Conservation (phyloP, 2,888 invertebrate species). For the Andrena chrysosceles region DNA sequence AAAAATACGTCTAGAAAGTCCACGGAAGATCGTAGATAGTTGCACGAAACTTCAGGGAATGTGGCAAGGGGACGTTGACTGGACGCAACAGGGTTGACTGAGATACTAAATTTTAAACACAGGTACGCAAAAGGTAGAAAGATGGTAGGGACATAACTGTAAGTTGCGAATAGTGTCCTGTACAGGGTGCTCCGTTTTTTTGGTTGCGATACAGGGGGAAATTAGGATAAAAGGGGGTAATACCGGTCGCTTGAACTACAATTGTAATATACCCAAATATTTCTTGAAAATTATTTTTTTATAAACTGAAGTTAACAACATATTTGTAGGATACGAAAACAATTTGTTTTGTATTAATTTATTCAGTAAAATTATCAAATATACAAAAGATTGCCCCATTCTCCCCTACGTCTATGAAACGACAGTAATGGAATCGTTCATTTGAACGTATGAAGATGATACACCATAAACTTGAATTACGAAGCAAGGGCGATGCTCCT, state of each 20-base stretch:
- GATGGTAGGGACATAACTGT: too few relatives aligned
- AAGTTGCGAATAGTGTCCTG: too few relatives aligned
- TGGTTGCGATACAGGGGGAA: too few relatives aligned
- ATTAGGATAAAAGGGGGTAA: too few relatives aligned
- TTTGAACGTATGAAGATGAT: neutral
- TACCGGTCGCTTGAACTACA: too few relatives aligned
- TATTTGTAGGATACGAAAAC: too few relatives aligned
- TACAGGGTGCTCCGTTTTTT: too few relatives aligned
- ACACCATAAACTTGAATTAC: constrained; percentile 15
- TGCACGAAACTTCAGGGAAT: constrained; percentile 2
- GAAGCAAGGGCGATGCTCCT: neutral
- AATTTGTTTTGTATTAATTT: neutral
- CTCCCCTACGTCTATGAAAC: neutral
- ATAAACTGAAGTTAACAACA: too few relatives aligned
- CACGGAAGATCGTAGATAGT: neutral
- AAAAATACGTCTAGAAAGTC: constrained; percentile 50
- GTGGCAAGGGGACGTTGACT: neutral
- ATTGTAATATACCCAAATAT: too few relatives aligned
- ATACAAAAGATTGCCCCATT: too few relatives aligned
- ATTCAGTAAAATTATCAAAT: neutral
- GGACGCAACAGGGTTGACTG: neutral
- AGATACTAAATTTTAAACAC: neutral
- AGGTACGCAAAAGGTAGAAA: too few relatives aligned
- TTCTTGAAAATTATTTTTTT: too few relatives aligned
- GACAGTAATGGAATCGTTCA: neutral